Evolutionary conservation across 1,140 invertebrate species (phyloP), one percentile per base, ranked within the genome.

Genomic region (Batillaria attramentaria): DNA sequence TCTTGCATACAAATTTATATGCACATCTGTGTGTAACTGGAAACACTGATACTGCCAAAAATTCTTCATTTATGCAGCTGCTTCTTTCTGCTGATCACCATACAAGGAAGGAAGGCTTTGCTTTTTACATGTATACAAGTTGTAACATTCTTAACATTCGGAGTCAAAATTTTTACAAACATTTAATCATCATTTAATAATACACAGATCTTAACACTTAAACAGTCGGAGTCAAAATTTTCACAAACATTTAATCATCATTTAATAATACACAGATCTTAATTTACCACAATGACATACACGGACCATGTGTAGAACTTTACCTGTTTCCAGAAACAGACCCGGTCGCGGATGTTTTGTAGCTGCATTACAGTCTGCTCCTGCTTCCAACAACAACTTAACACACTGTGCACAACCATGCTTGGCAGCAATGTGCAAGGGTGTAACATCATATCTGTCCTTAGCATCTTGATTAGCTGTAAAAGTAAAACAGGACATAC

Each of bases 381-480:
- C 62, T 10, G 3, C 13, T 35, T 65, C 62, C n/a, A 65, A 8
- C 62, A 65, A 35, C 31, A 35, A 35, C n/a, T 33, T 65, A 10
- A 65, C 31, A 35, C 62, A 65, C 20, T 65, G 33, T 35, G 6
- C 13, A 3, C 8, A 5, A 35, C 62, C 62, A 33, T 18, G 10
- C 0, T 65, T 35, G 6, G 62, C 62, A 35, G 62, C 62, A 10
- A 65, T 6, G n/a, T 65, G 62, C 18, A 24, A 8, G 16, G 62
- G 62, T 6, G 62, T 33, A 6, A 65, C 62, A 35, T 35, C 18
- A 35, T 65, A 65, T 65, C 62, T 31, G 62, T 65, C 62, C 62
- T 35, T 13, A 18, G 28, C n/a, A 65, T 65, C 8, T 31, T 31
- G 28, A 31, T 33, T 65, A 35, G 62, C 62, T 65, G 62, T 6